phyloP scores from a whole-genome alignment of 1,140 invertebrate species.

The Papilio helenus region DNA sequence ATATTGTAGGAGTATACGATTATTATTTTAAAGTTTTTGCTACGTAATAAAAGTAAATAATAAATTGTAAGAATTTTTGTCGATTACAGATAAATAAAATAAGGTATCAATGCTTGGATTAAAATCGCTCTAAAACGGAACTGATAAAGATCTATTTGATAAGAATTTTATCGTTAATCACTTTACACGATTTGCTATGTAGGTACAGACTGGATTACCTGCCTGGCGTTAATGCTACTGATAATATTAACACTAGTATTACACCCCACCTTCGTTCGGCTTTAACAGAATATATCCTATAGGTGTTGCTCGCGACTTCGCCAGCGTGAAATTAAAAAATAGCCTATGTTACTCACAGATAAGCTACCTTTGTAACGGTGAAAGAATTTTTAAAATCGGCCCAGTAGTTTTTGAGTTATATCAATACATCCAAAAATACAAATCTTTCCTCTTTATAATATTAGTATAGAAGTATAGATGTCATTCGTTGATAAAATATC shows the following conservation, averaged over 20 bases:
- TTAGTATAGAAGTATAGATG: too few relatives aligned
- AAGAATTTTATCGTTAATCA: slow-evolving; percentile 47
- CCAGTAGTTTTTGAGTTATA: too few relatives aligned
- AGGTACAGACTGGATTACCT: slow-evolving; percentile 32
- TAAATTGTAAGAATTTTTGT: slow-evolving; percentile 36
- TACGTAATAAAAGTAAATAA: neutral
- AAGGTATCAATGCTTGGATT: slow-evolving; percentile 61
- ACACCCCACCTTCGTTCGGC: neutral
- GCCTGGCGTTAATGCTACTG: slow-evolving; percentile 29
- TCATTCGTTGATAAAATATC: too few relatives aligned
- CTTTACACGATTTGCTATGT: slow-evolving; percentile 39
- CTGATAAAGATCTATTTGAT: slow-evolving; percentile 65
- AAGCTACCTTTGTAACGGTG: too few relatives aligned
- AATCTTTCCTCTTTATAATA: too few relatives aligned
- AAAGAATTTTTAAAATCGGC: too few relatives aligned
- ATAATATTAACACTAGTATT: neutral
- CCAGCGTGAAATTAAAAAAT: too few relatives aligned
- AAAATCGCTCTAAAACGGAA: slow-evolving; percentile 63
- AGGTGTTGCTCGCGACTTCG: too few relatives aligned
- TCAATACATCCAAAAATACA: too few relatives aligned
- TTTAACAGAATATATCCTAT: neutral
- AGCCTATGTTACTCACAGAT: too few relatives aligned
- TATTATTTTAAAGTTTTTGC: neutral
- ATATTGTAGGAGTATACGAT: neutral
- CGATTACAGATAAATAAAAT: slow-evolving; percentile 49